phyloP scores from a whole-genome alignment of 1,140 invertebrate species.

The Musca domestica region DNA sequence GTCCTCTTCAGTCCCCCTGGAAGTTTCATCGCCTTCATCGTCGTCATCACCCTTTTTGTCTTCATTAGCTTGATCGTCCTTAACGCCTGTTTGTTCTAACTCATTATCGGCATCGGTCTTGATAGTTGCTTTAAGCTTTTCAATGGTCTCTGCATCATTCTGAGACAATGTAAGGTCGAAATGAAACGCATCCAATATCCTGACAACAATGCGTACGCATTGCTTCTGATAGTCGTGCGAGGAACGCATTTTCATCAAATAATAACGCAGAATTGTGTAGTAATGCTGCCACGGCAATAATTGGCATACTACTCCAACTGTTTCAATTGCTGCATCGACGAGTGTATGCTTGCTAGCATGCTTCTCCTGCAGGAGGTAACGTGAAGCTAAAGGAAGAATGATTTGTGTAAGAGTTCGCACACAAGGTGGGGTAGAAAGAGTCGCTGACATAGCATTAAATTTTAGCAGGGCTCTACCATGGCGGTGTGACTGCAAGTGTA shows the following conservation, averaged over 20 bases:
- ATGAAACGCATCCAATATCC: constrained; percentile 88
- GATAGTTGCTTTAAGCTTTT: constrained; percentile 28
- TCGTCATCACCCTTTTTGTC: constrained; percentile 33
- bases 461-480: constrained; percentile 75
- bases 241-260: constrained; percentile 71
- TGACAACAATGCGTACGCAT: constrained; percentile 74
- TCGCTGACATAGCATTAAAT: constrained; percentile 63
- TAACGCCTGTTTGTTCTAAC: constrained; percentile 36
- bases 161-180: constrained; percentile 77
- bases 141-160: constrained; percentile 30
- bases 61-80: constrained; percentile 34
- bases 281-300: constrained; percentile 86
- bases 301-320: constrained; percentile 71
- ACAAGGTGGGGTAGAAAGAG: constrained; percentile 60
- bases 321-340: constrained; percentile 79
- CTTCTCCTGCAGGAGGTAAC: constrained; percentile 76
- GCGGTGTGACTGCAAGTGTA: constrained; percentile 81
- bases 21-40: constrained; percentile 41
- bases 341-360: constrained; percentile 75
- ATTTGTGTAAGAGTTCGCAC: constrained; percentile 76
- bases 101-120: constrained; percentile 22
- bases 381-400: constrained; percentile 77
- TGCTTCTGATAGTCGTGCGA: constrained; percentile 78
- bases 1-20: constrained; percentile 37
- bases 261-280: constrained; percentile 74